Base-by-base conservation (phyloP, 1,140 invertebrate genomes). In the Aleiodes sp. region DNA sequence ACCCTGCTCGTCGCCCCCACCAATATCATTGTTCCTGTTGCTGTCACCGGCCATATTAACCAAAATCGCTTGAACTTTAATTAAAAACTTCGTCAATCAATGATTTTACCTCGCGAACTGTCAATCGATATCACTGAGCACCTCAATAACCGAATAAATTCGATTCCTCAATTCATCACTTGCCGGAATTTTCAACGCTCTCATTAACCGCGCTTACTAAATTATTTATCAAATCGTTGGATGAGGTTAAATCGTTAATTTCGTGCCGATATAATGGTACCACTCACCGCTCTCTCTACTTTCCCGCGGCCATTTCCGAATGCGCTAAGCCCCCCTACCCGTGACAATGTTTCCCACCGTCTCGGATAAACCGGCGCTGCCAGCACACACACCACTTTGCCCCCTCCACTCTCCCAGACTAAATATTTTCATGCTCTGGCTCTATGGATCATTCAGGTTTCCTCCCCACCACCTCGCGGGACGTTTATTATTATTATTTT, bases 271-370 rank as follows among this genome's bases (percentile, higher is more conserved):
- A 52, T 21, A 33, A 35, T 56, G 43, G 37, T 68, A 70, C 64
- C 64, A 64, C 64, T 72, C 65, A 73, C 76, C 77, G 77, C 80
- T 82, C 81, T n/a, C n/a, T 78, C 76, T 83, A 85, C 84, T 84
- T 84, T 84, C 82, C 79, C 81, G 83, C 82, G 80, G 84, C 84
- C 84, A 84, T 84, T 85, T 83, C 82, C 77, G 76, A 84, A 77
- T 64, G 71, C 67, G 61, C 67, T 39, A 39, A 28, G 29, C 3
- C 65, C 74, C 65, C 61, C 60, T 61, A 24, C 68, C 69, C 59
- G 46, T 46, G 62, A 52, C 26, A 26, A 43, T 16, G 39, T 64
- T 24, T 14, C 24, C 41, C 26, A 41, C 46, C 46, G 46, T 12
- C 8, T 9, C 4, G 19, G 46, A 9, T n/a, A 3, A 1, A 4